phyloP scores from a whole-genome alignment of 2,888 invertebrate genomes.

The Polylopha cassiicola region DNA sequence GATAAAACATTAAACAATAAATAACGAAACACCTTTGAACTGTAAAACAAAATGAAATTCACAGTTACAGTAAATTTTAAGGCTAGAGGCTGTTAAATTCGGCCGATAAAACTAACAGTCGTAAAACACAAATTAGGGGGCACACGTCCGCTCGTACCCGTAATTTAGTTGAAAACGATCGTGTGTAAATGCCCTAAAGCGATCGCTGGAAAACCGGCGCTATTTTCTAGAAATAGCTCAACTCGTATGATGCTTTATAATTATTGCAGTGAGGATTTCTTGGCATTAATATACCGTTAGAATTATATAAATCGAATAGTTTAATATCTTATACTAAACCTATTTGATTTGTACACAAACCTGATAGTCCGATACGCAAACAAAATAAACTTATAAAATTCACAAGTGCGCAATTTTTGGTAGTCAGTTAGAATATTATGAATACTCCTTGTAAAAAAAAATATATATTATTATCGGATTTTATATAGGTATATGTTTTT shows the following conservation, averaged over 20 bases:
- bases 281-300: neutral
- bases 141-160: conserved; percentile 27
- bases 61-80: conserved; percentile 22
- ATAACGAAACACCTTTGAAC: neutral
- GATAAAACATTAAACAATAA: no score
- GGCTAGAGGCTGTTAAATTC: conserved; percentile 23
- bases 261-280: neutral
- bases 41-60: conserved; percentile 13
- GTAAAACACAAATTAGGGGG: conserved; percentile 28
- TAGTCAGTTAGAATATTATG: no score
- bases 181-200: conserved; percentile 24
- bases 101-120: conserved; percentile 27
- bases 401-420: no score
- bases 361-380: no score
- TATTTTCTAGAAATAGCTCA: conserved; percentile 18
- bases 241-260: conserved; percentile 8
- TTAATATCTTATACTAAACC: no score
- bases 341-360: no score
- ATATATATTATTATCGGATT: no score
- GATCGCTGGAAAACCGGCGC: conserved; percentile 17
- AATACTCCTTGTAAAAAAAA: no score
- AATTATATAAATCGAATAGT: neutral
- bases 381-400: no score
- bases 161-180: conserved; percentile 29
- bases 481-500: no score